A percentile compares a stretch with the other conserved stretches of the same genome.
Conservation (phyloP, 2,888 invertebrate genomes). For the Dryadula phaetusa region DNA sequence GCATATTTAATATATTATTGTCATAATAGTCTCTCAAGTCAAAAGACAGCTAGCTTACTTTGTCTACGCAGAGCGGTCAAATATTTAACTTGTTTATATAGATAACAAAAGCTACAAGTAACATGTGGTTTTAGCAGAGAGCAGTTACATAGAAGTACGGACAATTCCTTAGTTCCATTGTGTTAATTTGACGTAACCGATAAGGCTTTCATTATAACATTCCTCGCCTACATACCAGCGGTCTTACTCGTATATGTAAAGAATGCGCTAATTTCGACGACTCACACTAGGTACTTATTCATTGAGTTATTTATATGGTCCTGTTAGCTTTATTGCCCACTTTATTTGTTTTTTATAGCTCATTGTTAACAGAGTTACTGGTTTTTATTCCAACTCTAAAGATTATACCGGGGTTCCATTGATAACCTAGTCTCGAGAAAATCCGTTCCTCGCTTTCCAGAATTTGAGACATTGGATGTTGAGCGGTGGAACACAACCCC, state of each 20-base stretch:
- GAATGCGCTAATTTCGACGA: constrained; percentile 15
- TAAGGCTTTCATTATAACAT: constrained; percentile 41
- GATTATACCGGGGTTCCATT: too few species aligned
- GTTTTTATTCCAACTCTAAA: too few species aligned
- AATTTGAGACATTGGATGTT: too few species aligned
- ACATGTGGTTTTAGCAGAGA: neutral
- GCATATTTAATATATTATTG: too few species aligned
- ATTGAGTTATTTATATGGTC: constrained; percentile 7
- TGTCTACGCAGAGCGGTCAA: too few species aligned
- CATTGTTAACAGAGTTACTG: neutral
- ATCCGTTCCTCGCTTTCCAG: too few species aligned
- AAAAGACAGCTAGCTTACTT: too few species aligned
- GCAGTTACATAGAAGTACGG: neutral
- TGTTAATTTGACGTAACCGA: constrained; percentile 34
- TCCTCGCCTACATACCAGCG: constrained; percentile 19
- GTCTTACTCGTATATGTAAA: constrained; percentile 5
- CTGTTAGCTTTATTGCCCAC: constrained; percentile 2
- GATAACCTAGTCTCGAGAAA: too few species aligned
- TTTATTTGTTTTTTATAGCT: constrained; percentile 4
- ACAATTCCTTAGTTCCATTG: constrained; percentile 4
- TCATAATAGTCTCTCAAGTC: too few species aligned
- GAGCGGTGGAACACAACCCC: too few species aligned
- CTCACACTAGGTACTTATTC: neutral
- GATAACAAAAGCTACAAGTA: neutral
- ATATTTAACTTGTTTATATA: too few species aligned